Evolutionary conservation across 2,797 vertebrate genomes (phyloP).

Genomic region (Lepilemur ruficaudatus): DNA sequence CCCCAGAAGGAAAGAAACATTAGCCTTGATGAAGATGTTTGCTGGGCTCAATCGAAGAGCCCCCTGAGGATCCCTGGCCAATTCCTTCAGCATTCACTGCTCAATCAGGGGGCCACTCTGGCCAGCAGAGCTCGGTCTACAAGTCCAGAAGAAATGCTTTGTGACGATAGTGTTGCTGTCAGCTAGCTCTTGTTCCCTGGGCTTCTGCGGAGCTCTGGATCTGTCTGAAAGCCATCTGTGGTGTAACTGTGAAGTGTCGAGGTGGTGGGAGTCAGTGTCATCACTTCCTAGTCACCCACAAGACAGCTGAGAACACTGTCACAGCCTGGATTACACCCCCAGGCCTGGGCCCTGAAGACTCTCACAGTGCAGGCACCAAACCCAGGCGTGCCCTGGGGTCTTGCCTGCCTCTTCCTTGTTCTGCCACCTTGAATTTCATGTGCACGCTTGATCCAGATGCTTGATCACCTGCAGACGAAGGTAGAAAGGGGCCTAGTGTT

Average conservation of each 20-base stretch:
- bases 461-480: neutral
- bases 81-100: neutral
- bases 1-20: constrained; percentile 35
- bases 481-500: neutral
- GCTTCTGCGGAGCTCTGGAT: neutral
- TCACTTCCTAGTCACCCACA: constrained; percentile 46
- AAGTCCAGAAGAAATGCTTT: constrained; percentile 4
- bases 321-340: neutral
- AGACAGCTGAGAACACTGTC: constrained; percentile 24
- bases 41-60: neutral
- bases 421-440: neutral
- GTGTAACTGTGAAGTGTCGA: constrained; percentile 48
- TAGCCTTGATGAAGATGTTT: constrained; percentile 31
- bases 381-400: fast-evolving
- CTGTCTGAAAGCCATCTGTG: constrained; percentile 49
- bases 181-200: neutral
- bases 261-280: constrained; percentile 31
- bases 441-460: neutral
- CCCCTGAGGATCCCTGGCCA: neutral
- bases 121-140: neutral
- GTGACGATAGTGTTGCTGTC: neutral
- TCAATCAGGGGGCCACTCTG: neutral
- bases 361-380: neutral
- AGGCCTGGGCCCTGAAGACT: neutral
- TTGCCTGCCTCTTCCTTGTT: neutral